These are phyloP conservation scores for Melinopterus prodromus DNA, from an alignment of 2,888 invertebrate species.

Conservation along the genomic window DNA sequence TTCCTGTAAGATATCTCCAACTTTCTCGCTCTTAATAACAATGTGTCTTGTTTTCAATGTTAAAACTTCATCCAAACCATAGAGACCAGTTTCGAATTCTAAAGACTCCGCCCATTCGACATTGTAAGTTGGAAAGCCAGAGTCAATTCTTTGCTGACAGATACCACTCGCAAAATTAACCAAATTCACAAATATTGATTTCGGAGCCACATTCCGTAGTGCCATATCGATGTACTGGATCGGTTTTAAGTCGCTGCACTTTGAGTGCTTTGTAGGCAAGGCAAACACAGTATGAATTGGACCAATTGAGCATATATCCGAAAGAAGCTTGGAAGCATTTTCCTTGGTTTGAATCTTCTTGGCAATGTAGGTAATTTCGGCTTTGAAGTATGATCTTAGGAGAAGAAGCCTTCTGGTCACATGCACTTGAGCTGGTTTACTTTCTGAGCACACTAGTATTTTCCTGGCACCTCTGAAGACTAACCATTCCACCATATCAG, in stretches of 20 bases:
- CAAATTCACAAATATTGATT: constrained; percentile 56
- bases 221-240: constrained; percentile 55
- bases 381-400: constrained; percentile 52
- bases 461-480: constrained; percentile 82
- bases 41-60: constrained; percentile 50
- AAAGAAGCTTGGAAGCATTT: constrained; percentile 48
- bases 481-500: constrained; percentile 80
- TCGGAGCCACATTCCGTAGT: constrained; percentile 54
- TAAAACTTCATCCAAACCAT: constrained; percentile 54
- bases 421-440: constrained; percentile 78
- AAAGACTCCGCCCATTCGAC: constrained; percentile 52
- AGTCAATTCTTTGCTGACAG: constrained; percentile 51
- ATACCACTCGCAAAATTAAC: constrained; percentile 51
- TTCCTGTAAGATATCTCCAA: constrained; percentile 51
- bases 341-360: constrained; percentile 52
- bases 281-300: constrained; percentile 54
- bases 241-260: constrained; percentile 51
- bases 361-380: constrained; percentile 52
- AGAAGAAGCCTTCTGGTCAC: constrained; percentile 53
- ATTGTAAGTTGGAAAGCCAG: constrained; percentile 54
- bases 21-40: constrained; percentile 51
- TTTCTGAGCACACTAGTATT: constrained; percentile 81
- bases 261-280: constrained; percentile 47
- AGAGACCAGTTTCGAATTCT: constrained; percentile 51
- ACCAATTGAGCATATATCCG: constrained; percentile 50